Conservation (phyloP, 2,113 vertebrate species). For the Aegotheles bennettii region DNA sequence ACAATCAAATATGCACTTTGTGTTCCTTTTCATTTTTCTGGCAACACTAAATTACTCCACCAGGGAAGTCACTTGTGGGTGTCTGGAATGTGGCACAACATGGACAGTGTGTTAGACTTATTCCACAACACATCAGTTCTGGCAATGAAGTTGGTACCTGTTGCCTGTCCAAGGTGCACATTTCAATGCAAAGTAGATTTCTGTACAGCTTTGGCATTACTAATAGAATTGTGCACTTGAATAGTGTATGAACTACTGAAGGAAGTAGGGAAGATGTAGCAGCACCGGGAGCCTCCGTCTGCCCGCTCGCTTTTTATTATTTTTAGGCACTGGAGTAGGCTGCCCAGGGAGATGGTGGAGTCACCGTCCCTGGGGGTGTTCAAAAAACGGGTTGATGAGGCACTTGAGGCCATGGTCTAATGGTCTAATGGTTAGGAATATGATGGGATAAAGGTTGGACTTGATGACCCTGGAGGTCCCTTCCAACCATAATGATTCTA, state of each 20-base stretch:
- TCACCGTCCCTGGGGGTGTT: too few species aligned
- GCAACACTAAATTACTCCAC: neutral
- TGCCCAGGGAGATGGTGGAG: too few species aligned
- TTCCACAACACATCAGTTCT: neutral
- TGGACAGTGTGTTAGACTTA: neutral
- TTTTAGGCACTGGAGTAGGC: too few species aligned
- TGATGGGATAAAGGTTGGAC: too few species aligned
- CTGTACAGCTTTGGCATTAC: neutral
- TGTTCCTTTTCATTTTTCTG: neutral
- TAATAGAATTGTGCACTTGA: neutral
- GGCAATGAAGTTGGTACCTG: neutral
- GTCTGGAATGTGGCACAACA: neutral
- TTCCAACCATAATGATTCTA: too few species aligned
- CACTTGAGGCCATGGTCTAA: too few species aligned
- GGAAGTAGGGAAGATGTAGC: neutral
- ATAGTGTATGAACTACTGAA: neutral
- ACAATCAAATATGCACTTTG: neutral
- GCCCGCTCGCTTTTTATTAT: too few species aligned
- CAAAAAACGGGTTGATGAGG: too few species aligned
- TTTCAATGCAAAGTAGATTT: neutral
- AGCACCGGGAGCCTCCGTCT: too few species aligned
- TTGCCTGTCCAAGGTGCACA: neutral
- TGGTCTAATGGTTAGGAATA: too few species aligned
- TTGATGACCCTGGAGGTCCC: too few species aligned
- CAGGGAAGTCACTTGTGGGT: neutral